Base-by-base conservation (phyloP, 1,140 invertebrate genomes). In the Listronotus bonariensis region DNA sequence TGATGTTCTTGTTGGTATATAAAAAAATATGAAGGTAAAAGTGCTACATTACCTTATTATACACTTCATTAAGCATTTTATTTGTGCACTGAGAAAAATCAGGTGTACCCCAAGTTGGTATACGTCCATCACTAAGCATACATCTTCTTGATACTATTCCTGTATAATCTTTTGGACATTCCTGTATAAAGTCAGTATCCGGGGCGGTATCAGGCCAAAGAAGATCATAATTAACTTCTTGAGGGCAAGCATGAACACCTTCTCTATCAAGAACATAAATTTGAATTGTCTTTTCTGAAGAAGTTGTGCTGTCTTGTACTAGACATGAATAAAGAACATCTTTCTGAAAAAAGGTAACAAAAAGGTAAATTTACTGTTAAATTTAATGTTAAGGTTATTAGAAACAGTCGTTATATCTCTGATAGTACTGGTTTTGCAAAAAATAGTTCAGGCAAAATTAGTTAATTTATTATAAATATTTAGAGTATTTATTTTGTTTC, bases 31-130 rank as follows among this genome's bases (percentile, higher is more conserved):
- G 41, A 6, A 42, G 10, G 12, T 46, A 58, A 26, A 56, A 20
- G 20, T 17, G 6, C 34, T 36, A 26, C 20, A 26, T 34, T 52
- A 68, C 61, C 52, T 49, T 53, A 34, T 57, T 45, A 18, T 61
- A 87, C 63, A 88, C 86, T 56, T 82, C 77, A 31, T 83, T 76
- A 10, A 92, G 76, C 1, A 85, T 82, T 68, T 89, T 83, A 8
- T 86, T 84, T 1, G 89, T 80, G 68, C 90, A 92, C 10, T 80
- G 79, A 1, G 88, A 89, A 72, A 91, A 92, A 74, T 92, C 89
- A 4, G 90, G 88, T 20, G 83, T 77, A 43, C 85, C 82, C 90
- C 91, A 92, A 60, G 85, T 84, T 0, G 88, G 84, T 32, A 84
- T 85, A 10, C 80, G 81, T 0, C 81, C 78, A 69, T 85, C 84